Evolutionary conservation across 2,888 invertebrate genomes (phyloP).

Genomic region (Crematogaster levior): DNA sequence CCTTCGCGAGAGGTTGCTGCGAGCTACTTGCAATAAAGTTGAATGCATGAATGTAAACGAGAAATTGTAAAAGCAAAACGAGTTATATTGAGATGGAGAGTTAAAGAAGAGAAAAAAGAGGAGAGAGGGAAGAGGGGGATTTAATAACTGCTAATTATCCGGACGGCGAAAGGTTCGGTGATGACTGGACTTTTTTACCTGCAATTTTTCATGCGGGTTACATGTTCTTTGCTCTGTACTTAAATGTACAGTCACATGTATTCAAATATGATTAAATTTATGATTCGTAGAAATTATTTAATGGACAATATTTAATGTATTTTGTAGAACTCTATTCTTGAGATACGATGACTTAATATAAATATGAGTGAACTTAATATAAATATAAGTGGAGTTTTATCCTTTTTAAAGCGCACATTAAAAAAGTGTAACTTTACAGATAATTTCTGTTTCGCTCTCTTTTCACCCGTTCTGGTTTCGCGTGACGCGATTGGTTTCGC

Average conservation of each 20-base stretch:
- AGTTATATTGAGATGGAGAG: conserved; percentile 38
- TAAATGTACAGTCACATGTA: not conserved
- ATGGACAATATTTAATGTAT: not conserved
- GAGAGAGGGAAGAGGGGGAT: not conserved
- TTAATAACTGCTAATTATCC: conserved; percentile 46
- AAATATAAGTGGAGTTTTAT: not conserved
- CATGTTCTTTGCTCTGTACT: not conserved
- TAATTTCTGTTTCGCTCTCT: conserved; percentile 19
- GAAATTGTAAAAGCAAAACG: conserved; percentile 54
- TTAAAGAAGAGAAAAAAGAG: not conserved
- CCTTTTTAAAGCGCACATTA: not conserved
- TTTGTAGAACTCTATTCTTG: not conserved
- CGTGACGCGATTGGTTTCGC: conserved; percentile 8
- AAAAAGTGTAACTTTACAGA: not conserved
- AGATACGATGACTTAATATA: not conserved
- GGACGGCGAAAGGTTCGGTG: conserved; percentile 23
- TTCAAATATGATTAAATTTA: not conserved
- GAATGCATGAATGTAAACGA: conserved; percentile 56
- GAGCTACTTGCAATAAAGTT: conserved; percentile 44
- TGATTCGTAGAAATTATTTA: not conserved
- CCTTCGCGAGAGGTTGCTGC: conserved; percentile 41
- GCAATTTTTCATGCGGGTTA: not conserved
- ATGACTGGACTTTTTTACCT: conserved; percentile 25
- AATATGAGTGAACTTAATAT: too few species aligned
- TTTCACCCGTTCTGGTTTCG: conserved; percentile 30